Conservation (phyloP, 2,888 invertebrate species). For the Cremastobaeus sp. region DNA sequence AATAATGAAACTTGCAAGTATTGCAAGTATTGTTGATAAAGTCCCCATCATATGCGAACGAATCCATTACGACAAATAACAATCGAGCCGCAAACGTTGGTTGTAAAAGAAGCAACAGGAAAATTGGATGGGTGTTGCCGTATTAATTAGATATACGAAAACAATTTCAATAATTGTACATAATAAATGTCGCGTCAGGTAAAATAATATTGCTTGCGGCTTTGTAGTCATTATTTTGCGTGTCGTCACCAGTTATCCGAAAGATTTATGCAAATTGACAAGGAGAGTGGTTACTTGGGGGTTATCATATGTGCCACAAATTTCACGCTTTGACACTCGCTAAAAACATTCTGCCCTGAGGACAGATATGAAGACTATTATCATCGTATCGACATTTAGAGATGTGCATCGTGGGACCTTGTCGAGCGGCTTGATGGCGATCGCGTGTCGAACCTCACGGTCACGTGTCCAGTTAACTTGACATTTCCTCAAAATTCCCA, state of each 20-base stretch:
- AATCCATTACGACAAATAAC: no score
- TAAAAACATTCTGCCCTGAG: conserved; percentile 34
- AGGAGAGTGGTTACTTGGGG: conserved; percentile 13
- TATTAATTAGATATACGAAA: not conserved
- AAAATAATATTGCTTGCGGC: conserved; percentile 14
- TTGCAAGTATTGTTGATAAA: no score
- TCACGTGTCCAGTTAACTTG: conserved; percentile 72
- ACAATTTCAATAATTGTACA: not conserved
- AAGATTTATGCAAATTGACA: conserved; percentile 41
- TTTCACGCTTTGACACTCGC: conserved; percentile 43
- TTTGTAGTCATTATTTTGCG: not conserved
- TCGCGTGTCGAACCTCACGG: conserved; percentile 72
- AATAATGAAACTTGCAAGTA: no score
- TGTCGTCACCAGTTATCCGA: conserved; percentile 14
- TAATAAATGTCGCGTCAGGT: conserved; percentile 6
- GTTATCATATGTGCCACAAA: conserved; percentile 25
- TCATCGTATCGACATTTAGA: conserved; percentile 45
- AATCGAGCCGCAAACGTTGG: no score
- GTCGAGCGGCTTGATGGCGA: conserved; percentile 40
- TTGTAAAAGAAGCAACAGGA: no score
- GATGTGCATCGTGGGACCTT: conserved; percentile 32
- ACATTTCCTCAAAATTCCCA: conserved; percentile 67
- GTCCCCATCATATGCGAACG: no score
- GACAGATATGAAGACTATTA: conserved; percentile 41
- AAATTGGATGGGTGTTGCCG: no score